These are phyloP conservation scores for Harpagus bidentatus DNA, from an alignment of 2,113 vertebrate genomes.

Conservation along the genomic window DNA sequence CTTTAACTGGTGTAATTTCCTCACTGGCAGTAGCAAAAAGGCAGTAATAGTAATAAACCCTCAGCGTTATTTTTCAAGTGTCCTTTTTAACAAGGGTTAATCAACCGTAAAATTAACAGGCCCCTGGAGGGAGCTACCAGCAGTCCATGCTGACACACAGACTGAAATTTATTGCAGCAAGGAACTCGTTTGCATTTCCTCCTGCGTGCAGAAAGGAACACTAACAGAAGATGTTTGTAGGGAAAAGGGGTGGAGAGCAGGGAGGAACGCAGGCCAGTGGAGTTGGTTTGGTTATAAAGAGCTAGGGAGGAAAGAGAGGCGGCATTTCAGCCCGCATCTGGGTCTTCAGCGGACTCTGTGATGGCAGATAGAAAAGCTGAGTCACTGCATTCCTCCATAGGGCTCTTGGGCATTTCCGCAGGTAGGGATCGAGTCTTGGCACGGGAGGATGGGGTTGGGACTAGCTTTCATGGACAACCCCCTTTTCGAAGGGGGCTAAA, in stretches of 20 bases:
- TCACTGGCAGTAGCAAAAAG: background rate
- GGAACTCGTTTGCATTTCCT: background rate
- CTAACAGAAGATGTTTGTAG: slow-evolving; percentile 34
- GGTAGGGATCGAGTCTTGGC: slow-evolving; percentile 68
- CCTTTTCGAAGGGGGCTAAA: background rate
- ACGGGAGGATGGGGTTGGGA: background rate
- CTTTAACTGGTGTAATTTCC: background rate
- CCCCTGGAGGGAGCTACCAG: slow-evolving; percentile 13
- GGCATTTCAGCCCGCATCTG: background rate
- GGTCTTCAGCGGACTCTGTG: background rate
- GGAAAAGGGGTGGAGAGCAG: slow-evolving; percentile 61
- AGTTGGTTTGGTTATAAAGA: slow-evolving; percentile 55
- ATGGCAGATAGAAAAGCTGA: slow-evolving; percentile 13
- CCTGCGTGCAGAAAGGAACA: background rate
- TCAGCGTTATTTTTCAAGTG: background rate
- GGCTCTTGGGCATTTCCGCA: slow-evolving; percentile 74
- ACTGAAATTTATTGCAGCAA: background rate
- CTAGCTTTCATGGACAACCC: background rate
- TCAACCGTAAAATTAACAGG: background rate
- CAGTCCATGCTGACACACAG: slow-evolving; percentile 8
- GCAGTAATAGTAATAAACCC: background rate
- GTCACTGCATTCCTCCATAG: slow-evolving; percentile 73
- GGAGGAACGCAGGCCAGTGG: slow-evolving; percentile 10
- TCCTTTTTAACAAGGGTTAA: slow-evolving; percentile 49
- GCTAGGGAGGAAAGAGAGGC: slow-evolving; percentile 19